Percentiles rank a stretch among this genome's conserved stretches.
Conservation (phyloP, 2,888 invertebrate genomes). For the Amitus sp. region DNA sequence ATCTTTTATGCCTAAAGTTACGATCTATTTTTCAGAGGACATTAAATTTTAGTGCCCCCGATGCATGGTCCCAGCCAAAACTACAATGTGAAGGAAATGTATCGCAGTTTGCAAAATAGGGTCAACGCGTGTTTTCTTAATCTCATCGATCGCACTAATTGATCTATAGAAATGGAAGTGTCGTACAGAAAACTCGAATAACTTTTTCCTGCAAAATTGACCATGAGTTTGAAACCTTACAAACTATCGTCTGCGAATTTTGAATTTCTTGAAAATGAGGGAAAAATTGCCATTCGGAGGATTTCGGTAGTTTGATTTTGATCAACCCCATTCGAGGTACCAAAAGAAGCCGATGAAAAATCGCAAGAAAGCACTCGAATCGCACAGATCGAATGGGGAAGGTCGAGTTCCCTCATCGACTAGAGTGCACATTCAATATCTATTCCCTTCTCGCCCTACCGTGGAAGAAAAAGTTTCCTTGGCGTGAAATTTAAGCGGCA, state of each 20-base stretch:
- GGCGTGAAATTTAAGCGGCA: conserved; percentile 22
- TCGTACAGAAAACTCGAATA: background rate
- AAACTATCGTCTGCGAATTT: too few species aligned
- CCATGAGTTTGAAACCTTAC: too few species aligned
- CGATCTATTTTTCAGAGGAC: too few species aligned
- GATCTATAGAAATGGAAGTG: background rate
- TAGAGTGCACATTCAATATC: conserved; percentile 9
- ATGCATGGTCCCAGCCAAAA: too few species aligned
- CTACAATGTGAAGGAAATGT: background rate
- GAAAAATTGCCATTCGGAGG: too few species aligned
- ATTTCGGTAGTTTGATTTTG: background rate
- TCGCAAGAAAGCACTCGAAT: background rate
- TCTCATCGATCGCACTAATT: background rate
- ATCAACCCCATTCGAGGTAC: background rate
- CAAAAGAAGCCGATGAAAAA: background rate
- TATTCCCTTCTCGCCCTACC: conserved; percentile 21
- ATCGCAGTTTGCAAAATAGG: background rate
- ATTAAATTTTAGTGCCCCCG: too few species aligned
- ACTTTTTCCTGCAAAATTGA: background rate
- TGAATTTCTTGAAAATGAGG: too few species aligned
- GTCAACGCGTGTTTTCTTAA: background rate
- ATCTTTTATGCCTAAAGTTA: too few species aligned
- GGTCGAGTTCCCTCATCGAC: background rate
- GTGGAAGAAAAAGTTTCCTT: conserved; percentile 23
- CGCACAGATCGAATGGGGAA: background rate